Percentiles rank a stretch among this genome's conserved stretches.
These are phyloP conservation scores for Bembecia ichneumoniformis DNA, from an alignment of 2,888 invertebrate species.

Conservation along the genomic window DNA sequence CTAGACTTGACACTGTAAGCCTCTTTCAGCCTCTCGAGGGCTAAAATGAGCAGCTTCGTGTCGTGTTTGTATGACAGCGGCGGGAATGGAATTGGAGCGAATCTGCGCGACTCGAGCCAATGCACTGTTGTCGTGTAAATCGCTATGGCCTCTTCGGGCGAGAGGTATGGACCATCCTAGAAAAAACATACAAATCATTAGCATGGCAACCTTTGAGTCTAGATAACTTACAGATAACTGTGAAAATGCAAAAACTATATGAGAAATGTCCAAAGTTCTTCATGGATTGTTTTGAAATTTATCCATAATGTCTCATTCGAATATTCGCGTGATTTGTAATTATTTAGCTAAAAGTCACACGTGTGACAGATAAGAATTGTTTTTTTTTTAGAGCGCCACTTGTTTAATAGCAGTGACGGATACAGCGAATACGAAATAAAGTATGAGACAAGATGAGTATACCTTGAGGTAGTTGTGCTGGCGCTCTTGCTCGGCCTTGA, in stretches of 20 bases:
- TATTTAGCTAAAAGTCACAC: too few species aligned
- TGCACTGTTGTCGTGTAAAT: constrained; percentile 99
- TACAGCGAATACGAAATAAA: too few species aligned
- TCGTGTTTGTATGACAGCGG: constrained; percentile 99
- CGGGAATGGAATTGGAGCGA: constrained; percentile 99
- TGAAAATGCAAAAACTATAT: too few species aligned
- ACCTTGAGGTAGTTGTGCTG: constrained; percentile 99
- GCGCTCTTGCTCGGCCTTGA: constrained; percentile 98
- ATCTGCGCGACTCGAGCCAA: constrained; percentile 98
- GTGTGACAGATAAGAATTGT: too few species aligned
- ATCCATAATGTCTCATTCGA: too few species aligned
- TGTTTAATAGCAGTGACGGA: too few species aligned
- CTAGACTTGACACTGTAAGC: constrained; percentile 98
- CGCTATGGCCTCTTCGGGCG: constrained; percentile 99
- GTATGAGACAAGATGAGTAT: constrained; percentile 3
- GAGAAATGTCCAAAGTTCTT: too few species aligned
- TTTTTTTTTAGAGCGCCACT: too few species aligned
- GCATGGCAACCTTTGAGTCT: neutral
- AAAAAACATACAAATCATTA: constrained; percentile 2
- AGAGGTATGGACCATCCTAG: constrained; percentile 98
- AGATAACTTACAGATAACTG: too few species aligned
- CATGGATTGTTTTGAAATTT: too few species aligned
- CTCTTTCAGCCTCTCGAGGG: constrained; percentile 95
- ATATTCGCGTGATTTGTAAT: too few species aligned
- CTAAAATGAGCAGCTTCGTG: constrained; percentile 97